Conservation (phyloP, 1,140 invertebrate species). For the Lepidurus arcticus region DNA sequence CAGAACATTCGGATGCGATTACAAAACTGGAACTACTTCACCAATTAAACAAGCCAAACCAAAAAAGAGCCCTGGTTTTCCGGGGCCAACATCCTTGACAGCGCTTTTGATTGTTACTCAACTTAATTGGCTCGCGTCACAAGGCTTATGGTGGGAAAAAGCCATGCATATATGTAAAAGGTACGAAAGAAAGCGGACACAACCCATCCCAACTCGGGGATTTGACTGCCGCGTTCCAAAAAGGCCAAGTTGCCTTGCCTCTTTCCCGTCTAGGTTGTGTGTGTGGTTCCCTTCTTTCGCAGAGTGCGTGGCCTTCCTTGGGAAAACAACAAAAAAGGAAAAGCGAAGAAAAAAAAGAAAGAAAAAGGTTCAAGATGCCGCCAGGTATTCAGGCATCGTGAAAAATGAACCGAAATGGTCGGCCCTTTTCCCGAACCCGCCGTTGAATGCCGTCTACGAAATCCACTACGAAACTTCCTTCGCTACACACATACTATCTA, state of each 20-base stretch:
- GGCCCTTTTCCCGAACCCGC: too few relatives aligned
- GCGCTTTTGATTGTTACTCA: not conserved
- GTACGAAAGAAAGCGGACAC: not conserved
- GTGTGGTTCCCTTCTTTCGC: not conserved
- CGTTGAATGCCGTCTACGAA: too few relatives aligned
- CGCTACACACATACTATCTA: too few relatives aligned
- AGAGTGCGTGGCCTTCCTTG: not conserved
- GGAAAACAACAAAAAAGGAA: not conserved
- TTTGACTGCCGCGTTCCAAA: constrained; percentile 17
- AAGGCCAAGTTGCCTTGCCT: not conserved
- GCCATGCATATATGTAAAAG: not conserved
- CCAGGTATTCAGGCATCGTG: constrained; percentile 8
- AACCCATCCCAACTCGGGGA: not conserved
- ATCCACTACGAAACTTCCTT: too few relatives aligned
- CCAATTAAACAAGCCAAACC: not conserved
- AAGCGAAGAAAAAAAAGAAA: too few relatives aligned
- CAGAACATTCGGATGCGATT: not conserved
- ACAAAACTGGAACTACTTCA: not conserved
- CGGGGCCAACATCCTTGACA: not conserved
- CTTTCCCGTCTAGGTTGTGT: constrained; percentile 2
- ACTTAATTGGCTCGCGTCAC: constrained; percentile 9
- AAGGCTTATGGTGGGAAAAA: not conserved
- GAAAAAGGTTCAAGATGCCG: constrained; percentile 2
- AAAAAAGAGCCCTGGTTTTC: not conserved
- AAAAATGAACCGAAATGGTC: constrained; percentile 12